A percentile compares a stretch with the other conserved stretches of the same genome.
phyloP scores from a whole-genome alignment of 1,140 invertebrate species.

The Ips nitidus region DNA sequence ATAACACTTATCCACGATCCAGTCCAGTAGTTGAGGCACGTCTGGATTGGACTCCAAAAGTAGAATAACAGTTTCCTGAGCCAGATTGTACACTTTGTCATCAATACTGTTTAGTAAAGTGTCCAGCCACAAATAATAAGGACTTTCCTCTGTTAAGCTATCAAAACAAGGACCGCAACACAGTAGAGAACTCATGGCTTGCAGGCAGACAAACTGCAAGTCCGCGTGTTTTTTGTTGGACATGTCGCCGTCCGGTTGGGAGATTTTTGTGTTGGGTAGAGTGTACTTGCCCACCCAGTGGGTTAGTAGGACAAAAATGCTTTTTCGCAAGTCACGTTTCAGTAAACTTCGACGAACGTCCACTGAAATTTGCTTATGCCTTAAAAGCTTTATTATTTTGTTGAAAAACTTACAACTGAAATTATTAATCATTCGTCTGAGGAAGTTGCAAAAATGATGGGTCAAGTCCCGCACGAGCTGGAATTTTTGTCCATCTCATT shows the following conservation, averaged over 20 bases:
- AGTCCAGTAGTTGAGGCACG: slow-evolving; percentile 89
- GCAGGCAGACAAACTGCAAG: slow-evolving; percentile 68
- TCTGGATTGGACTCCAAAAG: slow-evolving; percentile 96
- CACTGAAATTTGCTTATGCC: slow-evolving; percentile 62
- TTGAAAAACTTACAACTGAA: slow-evolving; percentile 73
- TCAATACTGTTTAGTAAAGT: slow-evolving; percentile 84
- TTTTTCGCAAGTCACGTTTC: slow-evolving; percentile 81
- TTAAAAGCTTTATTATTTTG: not conserved
- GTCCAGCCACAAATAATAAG: slow-evolving; percentile 92
- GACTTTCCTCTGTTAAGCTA: slow-evolving; percentile 84
- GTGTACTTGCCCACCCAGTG: slow-evolving; percentile 89
- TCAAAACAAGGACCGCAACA: slow-evolving; percentile 96
- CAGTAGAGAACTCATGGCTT: slow-evolving; percentile 92
- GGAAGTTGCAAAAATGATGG: slow-evolving; percentile 92
- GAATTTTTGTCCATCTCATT: slow-evolving; percentile 88
- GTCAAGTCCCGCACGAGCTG: slow-evolving; percentile 80
- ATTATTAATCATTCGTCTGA: slow-evolving; percentile 90
- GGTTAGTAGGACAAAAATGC: slow-evolving; percentile 89
- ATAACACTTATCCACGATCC: slow-evolving; percentile 97
- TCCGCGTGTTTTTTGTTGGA: slow-evolving; percentile 59
- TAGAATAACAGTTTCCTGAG: slow-evolving; percentile 90
- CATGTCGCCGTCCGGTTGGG: slow-evolving; percentile 41
- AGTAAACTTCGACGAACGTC: slow-evolving; percentile 83
- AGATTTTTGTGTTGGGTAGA: slow-evolving; percentile 39
- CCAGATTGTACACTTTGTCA: slow-evolving; percentile 88